phyloP scores from a whole-genome alignment of 2,113 vertebrate species.

The Xiphophorus couchianus region DNA sequence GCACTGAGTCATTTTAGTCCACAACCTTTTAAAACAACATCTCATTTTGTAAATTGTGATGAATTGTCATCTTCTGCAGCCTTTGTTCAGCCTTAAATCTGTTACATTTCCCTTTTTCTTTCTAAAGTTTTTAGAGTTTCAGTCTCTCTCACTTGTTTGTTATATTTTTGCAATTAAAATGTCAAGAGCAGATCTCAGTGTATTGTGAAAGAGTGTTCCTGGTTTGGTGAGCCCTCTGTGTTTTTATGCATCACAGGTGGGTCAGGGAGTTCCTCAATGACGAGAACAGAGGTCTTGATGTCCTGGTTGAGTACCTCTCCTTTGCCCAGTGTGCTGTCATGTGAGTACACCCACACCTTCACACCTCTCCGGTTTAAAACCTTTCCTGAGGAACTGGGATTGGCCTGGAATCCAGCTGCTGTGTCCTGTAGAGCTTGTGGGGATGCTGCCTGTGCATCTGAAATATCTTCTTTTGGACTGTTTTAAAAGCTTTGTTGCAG shows the following conservation, averaged over 20 bases:
- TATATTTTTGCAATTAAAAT: background rate
- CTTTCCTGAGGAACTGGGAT: conserved; percentile 47
- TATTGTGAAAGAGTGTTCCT: conserved; percentile 44
- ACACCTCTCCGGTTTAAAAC: conserved; percentile 10
- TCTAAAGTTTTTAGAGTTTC: background rate
- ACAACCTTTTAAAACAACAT: background rate
- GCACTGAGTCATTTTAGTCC: background rate
- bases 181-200: conserved; percentile 5
- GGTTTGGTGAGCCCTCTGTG: conserved; percentile 49
- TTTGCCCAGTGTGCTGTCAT: conserved; percentile 95
- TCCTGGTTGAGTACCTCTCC: conserved; percentile 95
- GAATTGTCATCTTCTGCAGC: background rate
- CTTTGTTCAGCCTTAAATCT: background rate
- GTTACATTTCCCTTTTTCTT: background rate
- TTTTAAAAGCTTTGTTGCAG: conserved; percentile 50
- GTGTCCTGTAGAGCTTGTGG: conserved; percentile 28
- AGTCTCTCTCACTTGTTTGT: background rate
- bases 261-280: conserved; percentile 97
- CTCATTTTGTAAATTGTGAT: background rate
- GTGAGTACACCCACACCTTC: conserved; percentile 81
- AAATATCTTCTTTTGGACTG: conserved; percentile 45
- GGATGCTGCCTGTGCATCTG: conserved; percentile 55
- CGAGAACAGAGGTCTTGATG: conserved; percentile 94
- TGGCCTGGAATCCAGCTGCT: conserved; percentile 47
- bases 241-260: conserved; percentile 83